Base-by-base conservation (phyloP, 1,140 invertebrate species). In the Drosophila tristis region DNA sequence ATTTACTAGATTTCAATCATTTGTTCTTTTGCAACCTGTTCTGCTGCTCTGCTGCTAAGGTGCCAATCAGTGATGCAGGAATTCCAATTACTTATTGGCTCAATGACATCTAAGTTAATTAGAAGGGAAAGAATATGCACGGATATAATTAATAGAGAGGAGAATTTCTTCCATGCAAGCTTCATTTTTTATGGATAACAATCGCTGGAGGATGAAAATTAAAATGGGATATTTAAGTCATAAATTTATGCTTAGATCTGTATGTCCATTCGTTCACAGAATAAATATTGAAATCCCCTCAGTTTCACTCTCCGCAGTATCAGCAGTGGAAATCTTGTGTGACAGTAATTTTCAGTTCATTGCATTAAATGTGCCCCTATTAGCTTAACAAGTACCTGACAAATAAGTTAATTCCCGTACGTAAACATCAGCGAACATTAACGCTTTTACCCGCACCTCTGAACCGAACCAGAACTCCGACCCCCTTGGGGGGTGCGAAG, bases 321-420 rank as follows among this genome's bases (percentile, higher is more conserved):
- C 20, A 20, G 20, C 20, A 20, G 20, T 1, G 20, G 13, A 61
- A 84, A 84, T 80, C 45, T 23, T 16, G 45, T 51, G 72, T 61
- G 72, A 76, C 79, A 77, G 55, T 59, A 84, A 89, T 89, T 89
- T 84, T 65, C 84, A 84, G 76, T 80, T 84, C 79, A 77, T 89
- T 68, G 79, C 73, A 84, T 89, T 89, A 90, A 89, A 89, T 89
- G 79, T 58, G 84, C 79, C 64, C 76, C 84, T 89, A 89, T 89
- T 89, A 89, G 76, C 84, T 89, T 89, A 84, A 89, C 84, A 87
- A 87, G 84, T 87, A 87, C 84, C 84, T 87, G 84, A 87, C 84
- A 87, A 87, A 89, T 87, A 87, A 87, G 84, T 89, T 87, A 87
- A 87, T 89, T 80, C 84, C 74, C 79, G 55, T 70, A 80, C 84